These are phyloP conservation scores for Heliconius nattereri DNA, from an alignment of 1,140 invertebrate genomes.

Conservation along the genomic window DNA sequence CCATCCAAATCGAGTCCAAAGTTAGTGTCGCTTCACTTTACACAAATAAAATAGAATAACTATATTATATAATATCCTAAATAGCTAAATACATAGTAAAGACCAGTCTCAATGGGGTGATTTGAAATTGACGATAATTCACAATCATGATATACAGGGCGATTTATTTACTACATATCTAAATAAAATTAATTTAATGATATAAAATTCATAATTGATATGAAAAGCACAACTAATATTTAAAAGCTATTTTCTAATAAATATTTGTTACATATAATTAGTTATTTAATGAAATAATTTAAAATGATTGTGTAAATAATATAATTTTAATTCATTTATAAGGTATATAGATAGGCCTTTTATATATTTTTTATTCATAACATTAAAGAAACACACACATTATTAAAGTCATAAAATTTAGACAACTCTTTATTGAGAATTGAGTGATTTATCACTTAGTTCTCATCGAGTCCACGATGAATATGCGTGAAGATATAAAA, in stretches of 20 bases:
- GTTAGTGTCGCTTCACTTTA: background rate
- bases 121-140: conserved; percentile 58
- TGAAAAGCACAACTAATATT: background rate
- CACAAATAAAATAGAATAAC: background rate
- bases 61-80: conserved; percentile 9
- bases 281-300: background rate
- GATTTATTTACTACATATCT: background rate
- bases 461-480: background rate
- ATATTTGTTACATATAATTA: background rate
- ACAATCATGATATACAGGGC: conserved; percentile 16
- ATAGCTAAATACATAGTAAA: conserved; percentile 49
- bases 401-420: background rate
- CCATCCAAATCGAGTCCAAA: conserved; percentile 6
- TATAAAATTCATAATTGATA: background rate
- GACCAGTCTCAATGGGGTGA: conserved; percentile 61
- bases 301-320: background rate
- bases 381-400: background rate
- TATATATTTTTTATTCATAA: background rate
- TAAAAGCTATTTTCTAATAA: background rate
- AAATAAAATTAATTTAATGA: background rate
- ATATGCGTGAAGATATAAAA: background rate
- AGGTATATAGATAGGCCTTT: background rate
- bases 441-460: background rate
- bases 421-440: background rate
- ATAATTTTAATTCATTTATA: background rate